phyloP scores from a whole-genome alignment of 2,797 vertebrate genomes.

The Acridotheres tristis region DNA sequence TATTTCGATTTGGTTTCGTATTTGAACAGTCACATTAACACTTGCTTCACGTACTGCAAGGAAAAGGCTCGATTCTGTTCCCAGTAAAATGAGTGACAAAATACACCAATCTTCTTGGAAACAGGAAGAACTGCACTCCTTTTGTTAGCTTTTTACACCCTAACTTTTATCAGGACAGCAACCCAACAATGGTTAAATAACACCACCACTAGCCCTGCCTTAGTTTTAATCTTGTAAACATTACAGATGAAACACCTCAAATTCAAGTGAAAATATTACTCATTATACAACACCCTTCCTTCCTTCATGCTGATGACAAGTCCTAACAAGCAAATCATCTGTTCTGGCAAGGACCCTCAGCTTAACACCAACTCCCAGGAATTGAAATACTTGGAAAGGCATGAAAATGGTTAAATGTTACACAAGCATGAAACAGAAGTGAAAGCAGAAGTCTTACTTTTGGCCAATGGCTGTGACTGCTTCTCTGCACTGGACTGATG shows the following conservation, averaged over 20 bases:
- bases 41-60: neutral
- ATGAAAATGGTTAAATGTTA: neutral
- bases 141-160: neutral
- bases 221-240: neutral
- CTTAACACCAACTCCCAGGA: neutral
- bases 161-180: neutral
- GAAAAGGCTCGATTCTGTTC: neutral
- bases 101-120: neutral
- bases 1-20: neutral
- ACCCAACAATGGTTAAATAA: neutral
- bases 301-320: neutral
- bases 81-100: neutral
- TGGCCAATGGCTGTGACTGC: neutral
- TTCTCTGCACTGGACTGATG: neutral
- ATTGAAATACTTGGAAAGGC: neutral
- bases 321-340: neutral
- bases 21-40: neutral
- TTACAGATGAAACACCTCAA: neutral
- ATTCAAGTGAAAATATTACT: neutral
- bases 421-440: neutral
- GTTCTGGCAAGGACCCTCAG: neutral
- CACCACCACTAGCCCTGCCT: neutral
- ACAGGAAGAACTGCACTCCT: neutral
- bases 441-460: constrained; percentile 60
- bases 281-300: neutral